A percentile compares a stretch with the other conserved stretches of the same genome.
Conservation (phyloP, 92 coral and sea anemone genomes). For the Ricordea florida region DNA sequence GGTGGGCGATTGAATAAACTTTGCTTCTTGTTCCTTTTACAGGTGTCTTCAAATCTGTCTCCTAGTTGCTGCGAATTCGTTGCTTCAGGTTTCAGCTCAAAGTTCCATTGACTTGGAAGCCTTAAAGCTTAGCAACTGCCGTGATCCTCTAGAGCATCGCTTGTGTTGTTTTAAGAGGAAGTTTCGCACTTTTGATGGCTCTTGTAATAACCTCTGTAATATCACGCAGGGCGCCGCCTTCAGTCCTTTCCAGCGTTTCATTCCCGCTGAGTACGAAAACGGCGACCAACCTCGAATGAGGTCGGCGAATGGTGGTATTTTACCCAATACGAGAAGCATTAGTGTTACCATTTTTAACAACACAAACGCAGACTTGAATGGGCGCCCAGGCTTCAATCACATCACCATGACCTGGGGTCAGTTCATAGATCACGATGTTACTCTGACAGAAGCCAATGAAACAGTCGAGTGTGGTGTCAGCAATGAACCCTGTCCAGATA, state of each 20-base stretch:
- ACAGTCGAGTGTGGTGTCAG: neutral
- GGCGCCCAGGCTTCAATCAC: neutral
- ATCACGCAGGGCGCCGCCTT: neutral
- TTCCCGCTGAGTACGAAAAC: neutral
- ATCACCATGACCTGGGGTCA: slow-evolving; percentile 28
- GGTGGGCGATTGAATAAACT: no score
- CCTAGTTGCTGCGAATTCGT: no score
- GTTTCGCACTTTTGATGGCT: slow-evolving; percentile 24
- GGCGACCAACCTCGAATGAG: neutral
- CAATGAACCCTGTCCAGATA: neutral
- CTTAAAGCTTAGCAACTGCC: neutral
- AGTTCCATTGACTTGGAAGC: no score
- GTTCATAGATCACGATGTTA: slow-evolving; percentile 16
- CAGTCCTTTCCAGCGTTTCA: neutral
- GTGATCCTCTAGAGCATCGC: neutral
- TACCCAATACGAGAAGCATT: neutral
- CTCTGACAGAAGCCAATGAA: neutral
- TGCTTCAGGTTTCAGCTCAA: no score
- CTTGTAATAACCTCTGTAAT: slow-evolving; percentile 33
- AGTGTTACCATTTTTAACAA: neutral
- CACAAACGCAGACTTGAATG: neutral
- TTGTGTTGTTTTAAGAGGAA: neutral
- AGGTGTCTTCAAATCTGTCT: no score
- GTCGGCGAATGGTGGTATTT: neutral
- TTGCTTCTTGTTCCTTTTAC: no score